phyloP scores from a whole-genome alignment of 1,140 invertebrate genomes.

The Procambarus virginalis region DNA sequence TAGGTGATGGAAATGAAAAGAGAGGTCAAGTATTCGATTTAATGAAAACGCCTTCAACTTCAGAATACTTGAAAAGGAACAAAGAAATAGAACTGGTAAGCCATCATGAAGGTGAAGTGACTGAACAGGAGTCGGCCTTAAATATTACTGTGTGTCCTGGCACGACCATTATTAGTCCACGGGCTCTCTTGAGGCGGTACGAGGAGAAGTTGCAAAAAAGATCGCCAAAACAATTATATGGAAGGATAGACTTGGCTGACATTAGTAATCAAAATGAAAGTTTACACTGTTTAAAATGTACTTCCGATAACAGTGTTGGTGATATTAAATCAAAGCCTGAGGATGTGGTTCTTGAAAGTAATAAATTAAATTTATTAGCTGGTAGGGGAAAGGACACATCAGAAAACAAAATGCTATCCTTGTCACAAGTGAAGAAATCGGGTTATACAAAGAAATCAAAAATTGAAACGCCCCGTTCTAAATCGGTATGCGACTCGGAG shows the following conservation, averaged over 20 bases:
- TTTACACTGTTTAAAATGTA: neutral
- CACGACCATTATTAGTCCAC: constrained; percentile 29
- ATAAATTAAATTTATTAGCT: neutral
- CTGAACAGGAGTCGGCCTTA: neutral
- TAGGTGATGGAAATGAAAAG: neutral
- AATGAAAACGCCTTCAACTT: constrained; percentile 20
- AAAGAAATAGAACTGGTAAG: neutral
- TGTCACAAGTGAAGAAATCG: neutral
- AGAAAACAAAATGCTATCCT: neutral
- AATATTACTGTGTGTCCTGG: constrained; percentile 4
- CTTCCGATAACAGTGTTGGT: neutral
- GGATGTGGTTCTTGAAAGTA: neutral
- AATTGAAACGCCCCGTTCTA: neutral
- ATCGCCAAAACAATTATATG: neutral
- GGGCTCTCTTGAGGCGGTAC: constrained; percentile 17
- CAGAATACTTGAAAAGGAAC: neutral
- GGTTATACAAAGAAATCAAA: neutral
- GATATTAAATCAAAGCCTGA: neutral
- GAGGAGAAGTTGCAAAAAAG: neutral
- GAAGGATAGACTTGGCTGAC: neutral
- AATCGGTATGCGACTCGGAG: neutral
- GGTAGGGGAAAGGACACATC: neutral
- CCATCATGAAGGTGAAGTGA: neutral
- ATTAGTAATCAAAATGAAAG: neutral
- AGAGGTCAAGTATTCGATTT: neutral